A percentile compares a stretch with the other conserved stretches of the same genome.
These are phyloP conservation scores for Anarsia innoxiella DNA, from an alignment of 2,888 invertebrate species.

Conservation along the genomic window DNA sequence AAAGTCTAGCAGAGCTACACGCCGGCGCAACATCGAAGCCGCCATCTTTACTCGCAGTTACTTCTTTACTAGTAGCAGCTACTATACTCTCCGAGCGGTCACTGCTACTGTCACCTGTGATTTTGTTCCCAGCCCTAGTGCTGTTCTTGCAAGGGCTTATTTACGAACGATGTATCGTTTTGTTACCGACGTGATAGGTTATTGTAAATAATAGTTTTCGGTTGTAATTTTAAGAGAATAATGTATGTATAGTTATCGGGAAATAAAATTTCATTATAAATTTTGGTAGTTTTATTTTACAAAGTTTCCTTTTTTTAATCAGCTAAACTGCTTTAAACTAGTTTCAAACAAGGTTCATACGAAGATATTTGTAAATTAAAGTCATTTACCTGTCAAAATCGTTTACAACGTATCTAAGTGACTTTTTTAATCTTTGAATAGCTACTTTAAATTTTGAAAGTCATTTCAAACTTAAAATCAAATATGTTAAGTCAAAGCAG, in stretches of 20 bases:
- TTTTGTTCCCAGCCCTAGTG: conserved; percentile 37
- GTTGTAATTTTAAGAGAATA: conserved; percentile 13
- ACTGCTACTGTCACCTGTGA: conserved; percentile 33
- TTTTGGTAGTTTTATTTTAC: conserved; percentile 32
- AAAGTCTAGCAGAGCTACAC: conserved; percentile 69
- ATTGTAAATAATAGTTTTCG: conserved; percentile 27
- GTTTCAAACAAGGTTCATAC: too few relatives aligned
- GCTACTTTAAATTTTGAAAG: too few relatives aligned
- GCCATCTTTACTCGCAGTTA: conserved; percentile 36
- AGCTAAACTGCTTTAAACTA: too few relatives aligned
- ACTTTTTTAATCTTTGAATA: too few relatives aligned
- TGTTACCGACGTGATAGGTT: conserved; percentile 61
- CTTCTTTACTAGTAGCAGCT: conserved; percentile 30
- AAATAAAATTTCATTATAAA: conserved; percentile 66
- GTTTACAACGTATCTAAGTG: too few relatives aligned
- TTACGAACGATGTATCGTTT: conserved; percentile 36
- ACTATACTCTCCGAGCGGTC: conserved; percentile 24
- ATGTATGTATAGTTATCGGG: conserved; percentile 36
- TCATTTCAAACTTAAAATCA: too few relatives aligned
- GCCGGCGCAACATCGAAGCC: conserved; percentile 41
- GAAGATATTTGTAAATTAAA: too few relatives aligned
- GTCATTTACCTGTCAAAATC: too few relatives aligned
- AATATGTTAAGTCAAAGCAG: too few relatives aligned
- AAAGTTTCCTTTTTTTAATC: too few relatives aligned
- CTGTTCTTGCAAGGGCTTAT: too few relatives aligned